Evolutionary conservation across 1,140 invertebrate genomes (phyloP).

Genomic region (Galleria mellonella): DNA sequence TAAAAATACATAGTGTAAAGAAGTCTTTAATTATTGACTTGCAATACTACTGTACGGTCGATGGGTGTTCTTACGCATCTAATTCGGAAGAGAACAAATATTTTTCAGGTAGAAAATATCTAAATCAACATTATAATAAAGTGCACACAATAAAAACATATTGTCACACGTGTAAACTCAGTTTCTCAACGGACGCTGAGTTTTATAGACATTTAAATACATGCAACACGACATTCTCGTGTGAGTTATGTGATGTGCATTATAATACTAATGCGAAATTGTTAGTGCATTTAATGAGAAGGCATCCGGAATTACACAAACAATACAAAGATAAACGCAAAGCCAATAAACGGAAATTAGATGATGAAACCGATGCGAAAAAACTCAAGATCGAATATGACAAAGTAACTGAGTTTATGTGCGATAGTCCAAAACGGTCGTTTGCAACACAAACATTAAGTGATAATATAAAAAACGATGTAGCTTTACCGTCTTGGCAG

Average conservation of each 20-base stretch:
- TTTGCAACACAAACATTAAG: conserved; percentile 46
- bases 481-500: conserved; percentile 30
- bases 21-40: conserved; percentile 24
- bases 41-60: conserved; percentile 31
- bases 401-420: conserved; percentile 18
- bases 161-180: conserved; percentile 24
- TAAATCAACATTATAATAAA: conserved; percentile 55
- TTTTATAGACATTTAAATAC: conserved; percentile 32
- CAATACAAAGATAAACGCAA: conserved; percentile 42
- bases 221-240: conserved; percentile 33
- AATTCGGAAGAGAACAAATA: conserved; percentile 23
- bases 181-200: conserved; percentile 18
- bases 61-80: conserved; percentile 27
- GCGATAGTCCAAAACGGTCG: conserved; percentile 46
- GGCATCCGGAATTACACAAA: conserved; percentile 42
- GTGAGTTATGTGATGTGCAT: conserved; percentile 30
- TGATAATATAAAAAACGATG: conserved; percentile 48
- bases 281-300: conserved; percentile 42
- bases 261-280: conserved; percentile 40
- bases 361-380: conserved; percentile 14
- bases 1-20: conserved; percentile 22
- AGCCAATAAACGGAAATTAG: conserved; percentile 26
- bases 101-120: conserved; percentile 38
- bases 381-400: conserved; percentile 15
- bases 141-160: conserved; percentile 30